Conservation (phyloP, 2,113 vertebrate genomes). For the Nothobranchius furzeri region DNA sequence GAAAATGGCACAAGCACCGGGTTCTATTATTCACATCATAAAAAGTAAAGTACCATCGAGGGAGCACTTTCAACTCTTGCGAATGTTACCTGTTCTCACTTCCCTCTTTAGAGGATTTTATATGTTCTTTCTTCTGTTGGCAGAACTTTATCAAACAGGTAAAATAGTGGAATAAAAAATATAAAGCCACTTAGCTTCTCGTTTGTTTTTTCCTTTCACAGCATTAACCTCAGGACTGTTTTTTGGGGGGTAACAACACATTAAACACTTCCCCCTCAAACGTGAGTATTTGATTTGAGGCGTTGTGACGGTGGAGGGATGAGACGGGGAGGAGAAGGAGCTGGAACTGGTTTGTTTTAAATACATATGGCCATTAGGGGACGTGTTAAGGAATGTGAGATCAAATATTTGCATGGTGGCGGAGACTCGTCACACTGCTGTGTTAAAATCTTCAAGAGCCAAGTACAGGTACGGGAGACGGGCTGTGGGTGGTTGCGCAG, state of each 20-base stretch:
- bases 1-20: slow-evolving; percentile 32
- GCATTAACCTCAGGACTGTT: slow-evolving; percentile 60
- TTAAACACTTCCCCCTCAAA: slow-evolving; percentile 44
- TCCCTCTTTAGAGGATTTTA: slow-evolving; percentile 28
- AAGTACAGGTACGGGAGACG: slow-evolving; percentile 20
- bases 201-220: slow-evolving; percentile 41
- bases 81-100: slow-evolving; percentile 19
- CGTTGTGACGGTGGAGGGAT: slow-evolving; percentile 35
- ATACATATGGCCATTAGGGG: slow-evolving; percentile 47
- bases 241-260: slow-evolving; percentile 54
- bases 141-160: slow-evolving; percentile 19
- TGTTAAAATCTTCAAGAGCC: slow-evolving; percentile 18
- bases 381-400: slow-evolving; percentile 58
- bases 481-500: slow-evolving; percentile 16
- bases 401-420: slow-evolving; percentile 48
- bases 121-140: slow-evolving; percentile 26
- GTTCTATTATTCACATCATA: slow-evolving; percentile 50
- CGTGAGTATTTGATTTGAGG: slow-evolving; percentile 58
- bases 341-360: slow-evolving; percentile 51
- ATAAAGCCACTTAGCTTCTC: slow-evolving; percentile 43
- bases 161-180: slow-evolving; percentile 8
- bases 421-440: slow-evolving; percentile 25
- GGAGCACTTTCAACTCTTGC: slow-evolving; percentile 41
- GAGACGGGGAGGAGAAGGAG: slow-evolving; percentile 30
- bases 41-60: slow-evolving; percentile 53